Base-by-base conservation (phyloP, 1,140 invertebrate genomes). In the Apis dorsata region DNA sequence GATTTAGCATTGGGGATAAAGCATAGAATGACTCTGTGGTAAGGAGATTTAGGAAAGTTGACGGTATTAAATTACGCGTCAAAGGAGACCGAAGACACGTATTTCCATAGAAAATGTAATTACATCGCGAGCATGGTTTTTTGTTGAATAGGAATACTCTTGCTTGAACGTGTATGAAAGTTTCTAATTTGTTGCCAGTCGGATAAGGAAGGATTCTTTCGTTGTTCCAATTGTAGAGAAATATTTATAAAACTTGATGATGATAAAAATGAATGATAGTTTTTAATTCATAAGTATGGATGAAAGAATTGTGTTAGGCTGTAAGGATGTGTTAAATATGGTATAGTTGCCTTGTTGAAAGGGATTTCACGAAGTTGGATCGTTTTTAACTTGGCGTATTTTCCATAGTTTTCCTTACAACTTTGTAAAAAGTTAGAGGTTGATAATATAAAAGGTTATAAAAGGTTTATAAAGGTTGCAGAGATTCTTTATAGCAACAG, bases 1-100 rank as follows among this genome's bases (percentile, higher is more conserved):
- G 53, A 57, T 69, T 70, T 69, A 59, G 2, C 34, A 24, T 24
- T 2, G 17, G 15, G 65, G 21, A 66, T 51, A 55, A 21, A 68
- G n/a, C 28, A 19, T 17, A 34, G n/a, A 28, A 76, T n/a, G 19
- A 24, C 55, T 69, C 21, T 34, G 17, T 10, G 8, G 19, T 21
- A 21, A 51, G 21, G 53, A 68, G 76, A 68, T 78, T 57, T 57
- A n/a, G 53, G 34, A 1, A 49, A 69, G 28, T 51, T 57, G 75
- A 68, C 75, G 44, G 24, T 55, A 63, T 19, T 77, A 55, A 66
- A 77, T 77, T 55, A 19, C 75, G 15, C 19, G 72, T 62, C 57
- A 59, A 24, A 60, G 21, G 5, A 24, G 13, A 9, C 11, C 49
- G 8, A 24, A 15, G 57, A 21, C 28, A 17, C 15, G 15, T 28